A percentile compares a stretch with the other conserved stretches of the same genome.
Evolutionary conservation across 2,113 vertebrate genomes (phyloP).

Genomic region (Cinclus cinclus): DNA sequence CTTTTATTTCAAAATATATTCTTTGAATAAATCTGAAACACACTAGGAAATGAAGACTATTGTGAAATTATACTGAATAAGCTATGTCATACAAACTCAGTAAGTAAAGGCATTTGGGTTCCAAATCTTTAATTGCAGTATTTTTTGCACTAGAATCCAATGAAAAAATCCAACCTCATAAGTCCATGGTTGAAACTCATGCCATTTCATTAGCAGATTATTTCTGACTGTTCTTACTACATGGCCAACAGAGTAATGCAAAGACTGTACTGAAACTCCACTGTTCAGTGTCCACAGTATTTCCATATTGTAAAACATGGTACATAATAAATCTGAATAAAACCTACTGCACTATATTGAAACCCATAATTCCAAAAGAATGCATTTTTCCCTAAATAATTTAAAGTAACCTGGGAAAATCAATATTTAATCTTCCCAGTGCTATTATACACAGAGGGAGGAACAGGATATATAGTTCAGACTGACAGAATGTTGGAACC

Average conservation of each 20-base stretch:
- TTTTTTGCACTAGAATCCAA: neutral
- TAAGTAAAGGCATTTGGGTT: neutral
- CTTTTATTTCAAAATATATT: neutral
- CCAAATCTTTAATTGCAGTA: neutral
- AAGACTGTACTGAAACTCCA: neutral
- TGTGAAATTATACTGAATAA: neutral
- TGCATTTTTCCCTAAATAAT: slow-evolving; percentile 3
- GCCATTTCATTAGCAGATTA: neutral
- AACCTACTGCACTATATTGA: neutral
- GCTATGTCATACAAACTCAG: neutral
- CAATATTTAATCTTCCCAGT: slow-evolving; percentile 65
- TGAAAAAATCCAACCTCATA: neutral
- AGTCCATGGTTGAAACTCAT: neutral
- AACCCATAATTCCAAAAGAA: slow-evolving; percentile 29
- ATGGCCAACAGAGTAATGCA: neutral
- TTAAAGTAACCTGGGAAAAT: slow-evolving; percentile 56
- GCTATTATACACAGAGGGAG: neutral
- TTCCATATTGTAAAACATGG: neutral
- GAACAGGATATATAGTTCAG: slow-evolving; percentile 9
- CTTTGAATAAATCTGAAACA: neutral
- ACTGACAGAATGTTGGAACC: neutral
- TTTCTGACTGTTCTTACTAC: neutral
- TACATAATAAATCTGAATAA: slow-evolving; percentile 33
- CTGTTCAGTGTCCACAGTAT: neutral
- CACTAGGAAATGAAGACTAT: neutral